Conservation (phyloP, 2,113 vertebrate species). For the Callionymus lyra region DNA sequence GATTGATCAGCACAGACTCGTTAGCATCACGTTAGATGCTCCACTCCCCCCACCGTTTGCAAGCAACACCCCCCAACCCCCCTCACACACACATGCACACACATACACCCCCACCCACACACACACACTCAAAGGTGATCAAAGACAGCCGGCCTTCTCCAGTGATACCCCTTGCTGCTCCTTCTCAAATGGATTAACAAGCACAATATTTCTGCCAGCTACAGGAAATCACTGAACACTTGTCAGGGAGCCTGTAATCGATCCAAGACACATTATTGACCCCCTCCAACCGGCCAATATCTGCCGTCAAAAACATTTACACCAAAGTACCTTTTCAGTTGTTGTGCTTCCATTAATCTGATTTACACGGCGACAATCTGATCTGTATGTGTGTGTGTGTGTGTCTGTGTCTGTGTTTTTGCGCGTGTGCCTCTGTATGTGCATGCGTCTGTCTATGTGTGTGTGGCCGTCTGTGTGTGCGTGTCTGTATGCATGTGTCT, state of each 20-base stretch:
- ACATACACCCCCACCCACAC: conserved; percentile 1
- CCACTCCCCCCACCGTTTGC: conserved; percentile 30
- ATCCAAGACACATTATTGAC: conserved; percentile 57
- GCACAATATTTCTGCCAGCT: conserved; percentile 45
- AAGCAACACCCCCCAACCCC: conserved; percentile 9
- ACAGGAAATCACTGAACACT: conserved; percentile 69
- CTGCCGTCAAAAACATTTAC: conserved; percentile 2
- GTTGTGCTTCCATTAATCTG: no score
- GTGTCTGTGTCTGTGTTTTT: not conserved
- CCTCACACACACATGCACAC: not conserved
- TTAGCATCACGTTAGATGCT: conserved; percentile 78
- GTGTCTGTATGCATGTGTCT: no score
- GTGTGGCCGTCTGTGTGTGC: no score
- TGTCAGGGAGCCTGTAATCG: conserved; percentile 53
- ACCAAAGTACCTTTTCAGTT: conserved; percentile 1
- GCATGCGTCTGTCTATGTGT: no score
- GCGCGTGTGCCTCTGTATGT: no score
- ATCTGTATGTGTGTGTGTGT: not conserved
- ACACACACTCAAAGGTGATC: conserved; percentile 5
- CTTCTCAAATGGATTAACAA: conserved; percentile 70
- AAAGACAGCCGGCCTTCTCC: conserved; percentile 4
- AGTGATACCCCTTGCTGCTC: conserved; percentile 31
- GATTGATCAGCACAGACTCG: conserved; percentile 78
- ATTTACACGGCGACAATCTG: no score
- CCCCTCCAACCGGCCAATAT: conserved; percentile 14